These are phyloP conservation scores for Himalopsyche phryganea DNA, from an alignment of 1,140 invertebrate species.

Conservation along the genomic window DNA sequence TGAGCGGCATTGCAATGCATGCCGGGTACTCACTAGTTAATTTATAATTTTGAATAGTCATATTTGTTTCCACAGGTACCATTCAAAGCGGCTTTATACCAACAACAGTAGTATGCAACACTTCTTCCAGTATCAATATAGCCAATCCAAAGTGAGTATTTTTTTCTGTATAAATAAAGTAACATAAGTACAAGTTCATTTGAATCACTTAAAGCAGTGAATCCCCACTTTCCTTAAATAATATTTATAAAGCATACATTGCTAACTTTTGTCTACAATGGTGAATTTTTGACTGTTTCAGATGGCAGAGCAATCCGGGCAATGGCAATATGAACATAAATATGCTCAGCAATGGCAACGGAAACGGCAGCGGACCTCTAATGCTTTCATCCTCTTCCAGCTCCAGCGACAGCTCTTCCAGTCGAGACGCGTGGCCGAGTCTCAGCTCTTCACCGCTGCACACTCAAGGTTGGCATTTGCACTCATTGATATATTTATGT, in stretches of 20 bases:
- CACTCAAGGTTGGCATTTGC: too few species aligned
- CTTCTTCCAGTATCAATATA: slow-evolving; percentile 51
- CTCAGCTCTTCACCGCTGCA: slow-evolving; percentile 50
- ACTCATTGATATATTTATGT: too few species aligned
- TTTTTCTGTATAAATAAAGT: too few species aligned
- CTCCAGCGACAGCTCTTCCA: slow-evolving; percentile 38
- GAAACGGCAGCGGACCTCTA: slow-evolving; percentile 6
- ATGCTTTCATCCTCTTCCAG: slow-evolving; percentile 33
- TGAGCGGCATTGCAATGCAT: too few species aligned
- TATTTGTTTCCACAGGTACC: slow-evolving; percentile 29
- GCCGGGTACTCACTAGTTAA: too few species aligned
- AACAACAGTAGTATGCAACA: slow-evolving; percentile 45
- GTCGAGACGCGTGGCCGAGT: slow-evolving; percentile 71
- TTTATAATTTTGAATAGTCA: too few species aligned
- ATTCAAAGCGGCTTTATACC: slow-evolving; percentile 50
- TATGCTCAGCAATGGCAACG: slow-evolving; percentile 7
- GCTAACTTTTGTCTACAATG: too few species aligned
- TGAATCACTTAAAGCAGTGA: too few species aligned
- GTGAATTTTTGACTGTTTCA: too few species aligned
- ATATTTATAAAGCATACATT: too few species aligned
- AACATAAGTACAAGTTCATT: too few species aligned
- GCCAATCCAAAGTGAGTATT: slow-evolving; percentile 52
- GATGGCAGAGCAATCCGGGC: slow-evolving; percentile 1
- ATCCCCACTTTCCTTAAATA: too few species aligned
- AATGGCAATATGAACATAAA: not conserved